phyloP scores from a whole-genome alignment of 1,140 invertebrate species.

The Drosophila equinoxialis region DNA sequence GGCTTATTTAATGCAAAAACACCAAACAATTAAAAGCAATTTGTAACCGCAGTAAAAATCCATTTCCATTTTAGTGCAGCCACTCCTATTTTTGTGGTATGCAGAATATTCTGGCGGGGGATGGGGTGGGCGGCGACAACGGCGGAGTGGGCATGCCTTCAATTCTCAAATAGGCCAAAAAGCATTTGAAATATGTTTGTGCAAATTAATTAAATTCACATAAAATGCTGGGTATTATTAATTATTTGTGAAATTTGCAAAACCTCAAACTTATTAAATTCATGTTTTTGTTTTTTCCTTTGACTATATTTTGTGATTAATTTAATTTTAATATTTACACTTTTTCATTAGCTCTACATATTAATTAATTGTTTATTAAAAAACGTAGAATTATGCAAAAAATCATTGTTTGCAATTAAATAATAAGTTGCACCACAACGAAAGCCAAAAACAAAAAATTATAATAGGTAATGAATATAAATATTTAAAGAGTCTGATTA shows the following conservation, averaged over 20 bases:
- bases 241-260: slow-evolving; percentile 40
- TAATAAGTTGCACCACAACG: background rate
- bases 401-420: slow-evolving; percentile 40
- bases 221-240: slow-evolving; percentile 56
- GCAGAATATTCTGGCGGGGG: background rate
- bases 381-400: slow-evolving; percentile 26
- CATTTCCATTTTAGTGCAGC: slow-evolving; percentile 40
- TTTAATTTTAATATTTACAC: slow-evolving; percentile 38
- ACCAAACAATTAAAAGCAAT: slow-evolving; percentile 63
- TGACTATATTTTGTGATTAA: slow-evolving; percentile 32
- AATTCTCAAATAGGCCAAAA: slow-evolving; percentile 13
- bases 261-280: background rate
- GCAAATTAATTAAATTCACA: slow-evolving; percentile 72
- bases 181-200: slow-evolving; percentile 52
- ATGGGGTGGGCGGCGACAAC: background rate
- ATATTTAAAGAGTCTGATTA: background rate
- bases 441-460: background rate
- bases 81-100: slow-evolving; percentile 19
- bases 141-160: background rate
- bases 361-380: slow-evolving; percentile 51
- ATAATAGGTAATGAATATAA: background rate
- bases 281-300: slow-evolving; percentile 8
- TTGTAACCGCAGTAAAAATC: slow-evolving; percentile 57
- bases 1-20: slow-evolving; percentile 55
- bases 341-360: slow-evolving; percentile 28